Evolutionary conservation across 2,888 invertebrate species (phyloP).

Genomic region (Cheilosia variabilis): DNA sequence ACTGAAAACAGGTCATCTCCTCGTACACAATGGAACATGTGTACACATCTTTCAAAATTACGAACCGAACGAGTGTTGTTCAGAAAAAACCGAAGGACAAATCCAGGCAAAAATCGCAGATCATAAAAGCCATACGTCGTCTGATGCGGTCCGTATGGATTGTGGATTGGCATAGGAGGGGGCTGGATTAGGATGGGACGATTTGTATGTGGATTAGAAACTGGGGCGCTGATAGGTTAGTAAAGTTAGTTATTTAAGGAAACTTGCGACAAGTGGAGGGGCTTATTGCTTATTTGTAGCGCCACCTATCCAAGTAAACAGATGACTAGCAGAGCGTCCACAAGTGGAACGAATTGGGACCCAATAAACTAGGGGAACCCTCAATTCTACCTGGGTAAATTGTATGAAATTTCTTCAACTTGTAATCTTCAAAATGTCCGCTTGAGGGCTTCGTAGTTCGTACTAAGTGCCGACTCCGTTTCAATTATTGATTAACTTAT

Average conservation of each 20-base stretch:
- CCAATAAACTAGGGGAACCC: no score
- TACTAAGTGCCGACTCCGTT: no score
- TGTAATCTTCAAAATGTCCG: no score
- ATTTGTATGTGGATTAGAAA: background rate
- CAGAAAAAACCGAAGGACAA: conserved; percentile 7
- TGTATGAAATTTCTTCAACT: no score
- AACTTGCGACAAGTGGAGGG: no score
- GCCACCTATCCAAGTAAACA: no score
- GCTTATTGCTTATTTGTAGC: no score
- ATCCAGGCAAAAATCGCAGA: conserved; percentile 55
- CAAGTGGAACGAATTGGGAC: no score
- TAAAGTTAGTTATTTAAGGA: background rate
- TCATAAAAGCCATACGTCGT: conserved; percentile 69
- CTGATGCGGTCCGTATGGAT: conserved; percentile 51
- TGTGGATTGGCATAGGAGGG: conserved; percentile 17
- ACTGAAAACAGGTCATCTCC: conserved; percentile 56
- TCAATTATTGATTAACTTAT: no score
- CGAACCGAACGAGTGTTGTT: conserved; percentile 1
- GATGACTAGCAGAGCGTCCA: no score
- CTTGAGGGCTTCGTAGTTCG: no score
- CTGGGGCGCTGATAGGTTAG: conserved; percentile 1
- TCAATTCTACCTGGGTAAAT: no score
- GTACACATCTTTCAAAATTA: conserved; percentile 53
- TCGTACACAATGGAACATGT: conserved; percentile 53
- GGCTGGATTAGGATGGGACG: background rate